phyloP scores from a whole-genome alignment of 1,140 invertebrate genomes.

The Saccostrea cuccullata region DNA sequence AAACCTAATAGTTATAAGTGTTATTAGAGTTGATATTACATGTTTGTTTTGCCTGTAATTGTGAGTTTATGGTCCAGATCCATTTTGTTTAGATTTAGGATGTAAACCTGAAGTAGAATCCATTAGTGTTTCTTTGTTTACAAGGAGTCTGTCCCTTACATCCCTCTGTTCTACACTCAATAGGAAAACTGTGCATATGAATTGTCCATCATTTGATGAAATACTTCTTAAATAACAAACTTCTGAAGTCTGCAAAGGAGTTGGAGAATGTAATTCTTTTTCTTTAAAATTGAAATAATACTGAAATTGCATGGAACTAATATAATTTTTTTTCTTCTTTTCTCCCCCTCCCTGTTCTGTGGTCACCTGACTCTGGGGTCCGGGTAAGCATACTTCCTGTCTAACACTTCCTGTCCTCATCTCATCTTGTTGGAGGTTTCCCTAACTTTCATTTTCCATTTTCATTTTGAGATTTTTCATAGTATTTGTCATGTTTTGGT shows the following conservation, averaged over 20 bases:
- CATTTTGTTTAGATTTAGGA: not conserved
- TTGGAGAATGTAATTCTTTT: not conserved
- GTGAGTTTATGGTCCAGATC: not conserved
- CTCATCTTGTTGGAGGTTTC: not conserved
- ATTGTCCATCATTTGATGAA: too few species aligned
- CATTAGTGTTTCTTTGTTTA: too few species aligned
- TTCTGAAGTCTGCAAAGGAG: too few species aligned
- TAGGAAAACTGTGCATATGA: too few species aligned
- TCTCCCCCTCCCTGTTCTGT: not conserved
- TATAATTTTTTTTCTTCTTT: not conserved
- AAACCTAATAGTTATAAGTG: not conserved
- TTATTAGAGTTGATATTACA: not conserved
- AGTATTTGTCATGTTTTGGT: too few species aligned
- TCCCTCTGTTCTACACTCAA: too few species aligned
- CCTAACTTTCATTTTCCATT: conserved; percentile 41
- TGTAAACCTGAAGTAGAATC: not conserved
- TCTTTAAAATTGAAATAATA: not conserved
- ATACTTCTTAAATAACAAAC: too few species aligned
- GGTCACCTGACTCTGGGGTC: not conserved
- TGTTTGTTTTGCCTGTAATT: not conserved
- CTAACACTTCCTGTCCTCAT: not conserved
- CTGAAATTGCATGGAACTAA: conserved; percentile 21
- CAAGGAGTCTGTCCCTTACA: too few species aligned
- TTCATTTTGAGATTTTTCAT: too few species aligned
- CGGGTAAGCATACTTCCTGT: conserved; percentile 11